Conservation (phyloP, 2,888 invertebrate species). For the Dryadula phaetusa region DNA sequence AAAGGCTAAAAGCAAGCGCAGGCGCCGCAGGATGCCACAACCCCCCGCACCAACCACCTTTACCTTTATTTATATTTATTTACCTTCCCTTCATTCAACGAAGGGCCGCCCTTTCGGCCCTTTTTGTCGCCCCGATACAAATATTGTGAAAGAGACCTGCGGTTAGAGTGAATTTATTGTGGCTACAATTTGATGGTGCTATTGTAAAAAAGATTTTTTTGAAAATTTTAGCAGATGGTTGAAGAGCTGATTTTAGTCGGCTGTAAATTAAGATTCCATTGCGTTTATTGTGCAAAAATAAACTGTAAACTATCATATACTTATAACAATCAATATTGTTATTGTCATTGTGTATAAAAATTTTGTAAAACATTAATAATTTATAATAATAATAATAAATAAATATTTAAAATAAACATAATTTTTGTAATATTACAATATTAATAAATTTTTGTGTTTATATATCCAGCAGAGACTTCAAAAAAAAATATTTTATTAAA, state of each 20-base stretch:
- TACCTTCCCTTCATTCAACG: slow-evolving; percentile 84
- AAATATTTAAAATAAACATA: too few species aligned
- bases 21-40: slow-evolving; percentile 52
- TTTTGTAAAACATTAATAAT: too few species aligned
- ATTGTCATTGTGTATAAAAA: not conserved
- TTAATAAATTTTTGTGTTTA: not conserved
- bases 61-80: slow-evolving; percentile 84
- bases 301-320: not conserved
- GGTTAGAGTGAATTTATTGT: slow-evolving; percentile 82
- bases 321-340: too few species aligned
- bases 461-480: not conserved
- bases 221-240: slow-evolving; percentile 49
- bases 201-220: slow-evolving; percentile 57
- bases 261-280: slow-evolving; percentile 45
- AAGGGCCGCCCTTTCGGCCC: slow-evolving; percentile 82
- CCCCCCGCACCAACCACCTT: slow-evolving; percentile 61
- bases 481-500: not conserved
- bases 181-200: slow-evolving; percentile 71
- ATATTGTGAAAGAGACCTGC: slow-evolving; percentile 83
- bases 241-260: slow-evolving; percentile 38
- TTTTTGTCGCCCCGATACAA: slow-evolving; percentile 83
- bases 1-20: slow-evolving; percentile 45
- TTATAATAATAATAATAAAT: too few species aligned
- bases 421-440: too few species aligned
- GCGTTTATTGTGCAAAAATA: not conserved